Evolutionary conservation across 1,140 invertebrate genomes (phyloP), one percentile per base, ranked within the genome.

Genomic region (Galleria mellonella): DNA sequence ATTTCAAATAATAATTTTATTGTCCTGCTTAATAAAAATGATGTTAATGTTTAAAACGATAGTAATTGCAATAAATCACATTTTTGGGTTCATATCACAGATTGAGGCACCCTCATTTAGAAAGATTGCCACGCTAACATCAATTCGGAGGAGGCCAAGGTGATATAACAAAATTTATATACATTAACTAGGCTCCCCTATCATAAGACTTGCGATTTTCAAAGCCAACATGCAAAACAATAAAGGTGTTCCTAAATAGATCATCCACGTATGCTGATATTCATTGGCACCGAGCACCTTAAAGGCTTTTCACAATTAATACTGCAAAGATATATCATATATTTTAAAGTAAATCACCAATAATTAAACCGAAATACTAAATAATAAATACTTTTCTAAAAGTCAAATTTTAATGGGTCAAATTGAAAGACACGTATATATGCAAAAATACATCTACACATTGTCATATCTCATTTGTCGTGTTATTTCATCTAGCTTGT

Each of bases 41-140:
- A 49, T 53, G 43, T 53, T 48, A 55, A 37, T 43, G 42, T 37
- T 55, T 46, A 56, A 53, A 54, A 60, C 39, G 38, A 55, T 55
- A 62, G 42, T 50, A 57, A 69, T 68, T 68, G 56, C 53, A 56
- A 45, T 58, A 56, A 61, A 76, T 72, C 68, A 66, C 64, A 72
- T 68, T 50, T 66, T 58, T 67, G 61, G 67, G 47, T 52, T 51
- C 44, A 64, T 74, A 77, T 74, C 71, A 74, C 73, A 77, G 71
- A 55, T 53, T 43, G 49, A 59, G 51, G 55, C 46, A 36, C 53
- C 28, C 37, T 41, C 46, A 28, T 37, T 32, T 38, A 32, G 38
- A 47, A 3, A 23, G 33, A 13, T 32, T 12, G 12, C 35, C 35
- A 37, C 15, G 0, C 35, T 17, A n/a, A 37, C 14, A 37, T 37